Percentiles rank a stretch among this genome's conserved stretches.
Conservation (phyloP, 1,140 invertebrate species). For the Caerostris extrusa region DNA sequence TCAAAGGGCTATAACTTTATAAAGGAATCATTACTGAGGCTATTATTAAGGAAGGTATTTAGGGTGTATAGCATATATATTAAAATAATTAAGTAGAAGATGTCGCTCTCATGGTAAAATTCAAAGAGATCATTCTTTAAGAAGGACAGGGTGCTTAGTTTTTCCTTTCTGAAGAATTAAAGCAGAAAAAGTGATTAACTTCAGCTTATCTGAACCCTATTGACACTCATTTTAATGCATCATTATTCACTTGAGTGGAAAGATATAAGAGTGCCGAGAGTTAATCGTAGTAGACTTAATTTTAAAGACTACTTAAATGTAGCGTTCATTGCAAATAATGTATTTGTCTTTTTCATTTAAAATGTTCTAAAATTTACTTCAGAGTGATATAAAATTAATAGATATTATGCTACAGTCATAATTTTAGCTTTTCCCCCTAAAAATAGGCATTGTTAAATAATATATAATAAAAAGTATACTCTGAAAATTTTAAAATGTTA, state of each 20-base stretch:
- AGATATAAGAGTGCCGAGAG: neutral
- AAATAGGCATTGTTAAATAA: too few species aligned
- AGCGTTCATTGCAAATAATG: neutral
- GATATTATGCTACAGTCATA: too few species aligned
- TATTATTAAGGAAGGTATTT: conserved; percentile 20
- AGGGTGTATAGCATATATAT: conserved; percentile 15
- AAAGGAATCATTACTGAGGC: neutral
- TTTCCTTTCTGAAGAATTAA: neutral
- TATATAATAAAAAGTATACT: too few species aligned
- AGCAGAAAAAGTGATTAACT: conserved; percentile 3
- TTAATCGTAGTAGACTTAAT: neutral
- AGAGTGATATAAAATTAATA: too few species aligned
- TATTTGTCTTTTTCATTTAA: too few species aligned
- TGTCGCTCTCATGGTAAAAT: neutral
- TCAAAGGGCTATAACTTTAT: conserved; percentile 15
- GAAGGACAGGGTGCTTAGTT: neutral
- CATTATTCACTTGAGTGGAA: neutral
- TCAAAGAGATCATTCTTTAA: neutral
- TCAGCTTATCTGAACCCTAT: neutral
- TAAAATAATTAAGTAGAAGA: conserved; percentile 4
- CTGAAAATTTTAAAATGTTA: too few species aligned
- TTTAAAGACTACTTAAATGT: neutral
- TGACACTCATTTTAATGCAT: neutral
- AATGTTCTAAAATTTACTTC: too few species aligned
- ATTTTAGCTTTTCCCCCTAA: too few species aligned